Base-by-base conservation (phyloP, 2,113 vertebrate genomes). In the Fregetta grallaria region DNA sequence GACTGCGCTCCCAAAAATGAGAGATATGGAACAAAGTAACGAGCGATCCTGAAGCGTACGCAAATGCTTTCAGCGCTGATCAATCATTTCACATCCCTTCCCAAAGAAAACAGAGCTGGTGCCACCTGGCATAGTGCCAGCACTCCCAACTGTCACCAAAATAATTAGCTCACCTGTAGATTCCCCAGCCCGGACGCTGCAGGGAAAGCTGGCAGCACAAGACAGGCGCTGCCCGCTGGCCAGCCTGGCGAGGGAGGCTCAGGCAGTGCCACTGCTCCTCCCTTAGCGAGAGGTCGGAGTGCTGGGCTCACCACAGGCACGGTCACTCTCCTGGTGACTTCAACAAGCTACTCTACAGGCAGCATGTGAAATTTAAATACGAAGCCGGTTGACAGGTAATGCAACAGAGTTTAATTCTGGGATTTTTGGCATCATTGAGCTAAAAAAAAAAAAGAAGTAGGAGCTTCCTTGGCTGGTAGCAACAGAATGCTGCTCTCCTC, bases 221-320 rank as follows among this genome's bases (percentile, higher is more conserved):
- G n/a, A 45, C 50, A 42, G 61, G 66, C 13, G 3, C 56, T 75
- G 70, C 61, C 38, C 0, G 4, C 63, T 13, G 40, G 56, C 76
- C 30, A 27, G 67, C 67, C 44, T 26, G 34, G 42, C 40, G 1
- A 45, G 11, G 20, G 40, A 32, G 30, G 32, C 62, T 73, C 15
- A 2, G 40, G 36, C 26, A 32, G 14, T 6, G 52, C 20, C 52
- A 44, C 1, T 3, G 50, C 47, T n/a, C 73, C 34, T 44, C 53
- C 68, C 18, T 3, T 2, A 38, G 36, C 2, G 3, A 61, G 50
- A 21, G 47, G 8, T 2, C 2, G 27, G 25, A 45, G 42, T 1
- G 10, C 47, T 36, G 36, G 34, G 58, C 36, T 76, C 63, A 7
- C 47, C 52, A 4, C 0, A 0, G 21, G 34, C 45, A 49, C 0